A percentile compares a stretch with the other conserved stretches of the same genome.
Conservation (phyloP, 2,888 invertebrate genomes). For the Hartigia nigra region DNA sequence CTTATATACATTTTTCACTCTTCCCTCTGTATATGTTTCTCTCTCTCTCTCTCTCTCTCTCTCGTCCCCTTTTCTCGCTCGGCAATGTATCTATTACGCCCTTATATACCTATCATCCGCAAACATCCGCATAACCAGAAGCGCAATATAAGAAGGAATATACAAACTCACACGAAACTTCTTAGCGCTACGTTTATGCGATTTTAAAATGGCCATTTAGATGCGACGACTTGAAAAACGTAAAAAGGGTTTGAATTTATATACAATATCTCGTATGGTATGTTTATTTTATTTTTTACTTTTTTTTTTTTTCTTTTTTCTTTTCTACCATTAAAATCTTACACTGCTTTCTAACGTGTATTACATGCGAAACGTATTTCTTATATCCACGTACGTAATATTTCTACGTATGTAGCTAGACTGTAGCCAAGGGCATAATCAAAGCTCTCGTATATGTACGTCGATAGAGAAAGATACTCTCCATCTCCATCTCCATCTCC, state of each 20-base stretch:
- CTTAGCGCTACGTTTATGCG: background rate
- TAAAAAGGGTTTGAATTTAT: background rate
- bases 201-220: background rate
- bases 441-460: background rate
- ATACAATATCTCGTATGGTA: no score
- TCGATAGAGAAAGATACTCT: background rate
- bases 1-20: background rate
- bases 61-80: background rate
- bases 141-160: background rate
- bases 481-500: no score
- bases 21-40: background rate
- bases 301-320: no score
- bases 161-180: background rate
- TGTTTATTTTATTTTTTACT: no score
- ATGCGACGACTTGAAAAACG: background rate
- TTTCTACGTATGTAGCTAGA: no score
- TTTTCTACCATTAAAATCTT: constrained; percentile 25
- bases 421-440: background rate
- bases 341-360: no score
- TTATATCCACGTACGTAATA: no score
- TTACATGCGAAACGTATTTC: no score
- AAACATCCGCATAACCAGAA: no score
- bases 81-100: background rate
- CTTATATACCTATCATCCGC: background rate
- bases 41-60: no score